Percentiles rank a stretch among this genome's conserved stretches.
Conservation (phyloP, 2,797 vertebrate species). For the Percopsis omiscomaycus region DNA sequence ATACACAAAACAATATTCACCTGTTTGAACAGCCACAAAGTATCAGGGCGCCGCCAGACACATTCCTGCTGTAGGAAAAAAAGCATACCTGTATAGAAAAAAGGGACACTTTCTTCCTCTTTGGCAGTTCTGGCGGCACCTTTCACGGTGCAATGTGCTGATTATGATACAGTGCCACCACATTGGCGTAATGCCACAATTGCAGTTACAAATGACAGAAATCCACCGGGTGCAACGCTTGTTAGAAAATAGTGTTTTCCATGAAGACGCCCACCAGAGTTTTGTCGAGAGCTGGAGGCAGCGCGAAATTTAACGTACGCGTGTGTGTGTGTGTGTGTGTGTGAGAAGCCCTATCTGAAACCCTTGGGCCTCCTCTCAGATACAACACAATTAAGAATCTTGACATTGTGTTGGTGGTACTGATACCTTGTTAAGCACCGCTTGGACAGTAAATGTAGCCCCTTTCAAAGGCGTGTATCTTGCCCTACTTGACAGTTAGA, state of each 20-base stretch:
- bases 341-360: conserved; percentile 26
- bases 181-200: neutral
- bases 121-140: too few species aligned
- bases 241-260: too few species aligned
- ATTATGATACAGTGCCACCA: neutral
- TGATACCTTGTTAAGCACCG: conserved; percentile 31
- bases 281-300: too few species aligned
- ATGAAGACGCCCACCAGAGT: too few species aligned
- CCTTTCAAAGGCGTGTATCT: conserved; percentile 4
- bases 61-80: neutral
- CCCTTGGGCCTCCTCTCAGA: conserved; percentile 14
- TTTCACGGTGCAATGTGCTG: too few species aligned
- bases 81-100: too few species aligned
- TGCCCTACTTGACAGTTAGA: conserved; percentile 8
- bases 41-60: neutral
- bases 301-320: too few species aligned
- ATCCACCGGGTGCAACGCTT: too few species aligned
- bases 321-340: neutral
- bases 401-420: conserved; percentile 19
- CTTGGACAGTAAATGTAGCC: conserved; percentile 18
- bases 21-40: neutral
- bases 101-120: too few species aligned
- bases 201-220: too few species aligned
- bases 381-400: conserved; percentile 13
- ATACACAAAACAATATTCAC: neutral